These are phyloP conservation scores for Tragelaphus strepsiceros DNA, from an alignment of 2,113 vertebrate genomes.

Conservation along the genomic window DNA sequence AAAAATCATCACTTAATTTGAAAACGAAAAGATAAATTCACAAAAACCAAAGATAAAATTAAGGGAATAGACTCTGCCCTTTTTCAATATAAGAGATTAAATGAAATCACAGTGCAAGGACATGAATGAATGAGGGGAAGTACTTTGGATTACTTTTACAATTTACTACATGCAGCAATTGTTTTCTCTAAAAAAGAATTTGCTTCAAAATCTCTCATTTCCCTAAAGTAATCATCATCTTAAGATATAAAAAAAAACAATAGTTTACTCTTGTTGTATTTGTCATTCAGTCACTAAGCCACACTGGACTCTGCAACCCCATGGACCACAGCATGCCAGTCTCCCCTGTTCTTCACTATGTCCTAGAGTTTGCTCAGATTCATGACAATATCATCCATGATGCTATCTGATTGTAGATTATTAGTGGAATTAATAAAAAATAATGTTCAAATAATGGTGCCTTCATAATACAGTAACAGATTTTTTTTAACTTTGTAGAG, in stretches of 20 bases:
- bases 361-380: background rate
- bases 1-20: background rate
- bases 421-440: background rate
- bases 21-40: background rate
- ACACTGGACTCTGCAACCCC: background rate
- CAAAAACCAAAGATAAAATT: background rate
- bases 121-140: background rate
- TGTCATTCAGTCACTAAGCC: background rate
- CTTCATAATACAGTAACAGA: background rate
- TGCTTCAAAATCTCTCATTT: background rate
- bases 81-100: background rate
- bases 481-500: background rate
- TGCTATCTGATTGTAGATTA: background rate
- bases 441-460: background rate
- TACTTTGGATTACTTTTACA: background rate
- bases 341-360: background rate
- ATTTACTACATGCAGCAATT: background rate
- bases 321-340: background rate
- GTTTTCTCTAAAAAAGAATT: background rate
- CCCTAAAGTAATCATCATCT: background rate
- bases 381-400: fast-evolving
- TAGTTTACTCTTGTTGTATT: background rate
- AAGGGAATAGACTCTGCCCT: background rate
- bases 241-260: background rate
- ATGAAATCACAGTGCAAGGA: background rate